Percentiles rank a stretch among this genome's conserved stretches.
These are phyloP conservation scores for Mesorhabditis spiculigera DNA, from an alignment of 2,888 invertebrate species.

Conservation along the genomic window DNA sequence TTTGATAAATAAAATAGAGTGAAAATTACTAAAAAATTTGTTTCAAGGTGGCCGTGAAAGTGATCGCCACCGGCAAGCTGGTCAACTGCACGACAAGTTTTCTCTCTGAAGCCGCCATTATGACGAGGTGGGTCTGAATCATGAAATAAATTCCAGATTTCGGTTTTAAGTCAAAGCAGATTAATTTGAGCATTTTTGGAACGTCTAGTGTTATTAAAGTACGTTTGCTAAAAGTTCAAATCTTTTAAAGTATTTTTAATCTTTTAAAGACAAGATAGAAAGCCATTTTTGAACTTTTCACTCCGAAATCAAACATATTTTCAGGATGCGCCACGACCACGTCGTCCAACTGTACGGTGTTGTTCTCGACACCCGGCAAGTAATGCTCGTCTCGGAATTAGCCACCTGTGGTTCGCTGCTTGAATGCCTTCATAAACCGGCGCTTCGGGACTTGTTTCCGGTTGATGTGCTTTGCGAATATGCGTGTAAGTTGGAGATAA, in stretches of 20 bases:
- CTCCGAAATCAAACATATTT: neutral
- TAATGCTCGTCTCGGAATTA: constrained; percentile 84
- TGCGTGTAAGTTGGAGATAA: constrained; percentile 62
- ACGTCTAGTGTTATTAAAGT: too few species aligned
- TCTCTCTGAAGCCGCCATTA: constrained; percentile 91
- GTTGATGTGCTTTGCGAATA: constrained; percentile 89
- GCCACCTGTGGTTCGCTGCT: constrained; percentile 88
- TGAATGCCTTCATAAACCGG: constrained; percentile 90
- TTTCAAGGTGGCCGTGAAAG: constrained; percentile 70
- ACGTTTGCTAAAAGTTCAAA: too few species aligned
- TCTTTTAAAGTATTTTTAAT: too few species aligned
- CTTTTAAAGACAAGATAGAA: too few species aligned
- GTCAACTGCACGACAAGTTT: constrained; percentile 93
- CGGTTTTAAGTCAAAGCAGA: too few species aligned
- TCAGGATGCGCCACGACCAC: constrained; percentile 86
- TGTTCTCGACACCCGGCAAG: constrained; percentile 82
- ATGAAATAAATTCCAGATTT: too few species aligned
- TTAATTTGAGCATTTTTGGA: too few species aligned
- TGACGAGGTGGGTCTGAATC: constrained; percentile 68
- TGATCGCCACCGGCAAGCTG: constrained; percentile 87
- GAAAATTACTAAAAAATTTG: constrained; percentile 9
- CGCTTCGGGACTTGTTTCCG: constrained; percentile 83
- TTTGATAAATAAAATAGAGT: neutral
- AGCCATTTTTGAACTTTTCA: too few species aligned
- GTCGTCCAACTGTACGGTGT: constrained; percentile 96